Base-by-base conservation (phyloP, 2,113 vertebrate species). In the Hydrolagus affinis region DNA sequence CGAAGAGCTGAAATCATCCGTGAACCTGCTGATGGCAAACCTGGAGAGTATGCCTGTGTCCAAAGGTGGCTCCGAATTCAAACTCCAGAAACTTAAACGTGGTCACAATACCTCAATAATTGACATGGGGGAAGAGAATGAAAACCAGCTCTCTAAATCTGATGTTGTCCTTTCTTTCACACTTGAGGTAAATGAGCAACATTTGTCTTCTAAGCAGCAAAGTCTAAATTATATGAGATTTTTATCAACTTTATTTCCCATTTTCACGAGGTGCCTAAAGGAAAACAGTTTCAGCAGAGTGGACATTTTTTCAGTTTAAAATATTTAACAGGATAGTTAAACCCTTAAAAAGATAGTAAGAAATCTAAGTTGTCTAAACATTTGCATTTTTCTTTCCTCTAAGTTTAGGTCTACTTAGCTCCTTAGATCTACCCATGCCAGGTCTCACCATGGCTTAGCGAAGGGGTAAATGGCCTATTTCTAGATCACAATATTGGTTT, bases 31-130 rank as follows among this genome's bases (percentile, higher is more conserved):
- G 85, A 99, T 99, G 98, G 98, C 97, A 70, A 99, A 99, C 90
- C 87, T 99, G 87, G 98, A 99, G 90, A 99, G 98, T 92, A 99
- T 99, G 98, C 98, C 98, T 0, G 97, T 99, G 85, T 98, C 98
- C 86, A 99, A 99, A 91, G 98, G 98, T 0, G 98, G 97, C 25
- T 93, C 92, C 0, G 98, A 99, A 89, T 99, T 99, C 92, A 99
- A 99, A 89, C 94, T 99, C 69, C 98, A 99, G 91, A 99, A 99
- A 87, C 94, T 99, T 80, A 99, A 98, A 86, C 94, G 98, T 85
- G 97, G 97, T 85, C 97, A 99, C 92, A 99, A 98, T 64, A 94
- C 97, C 11, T 99, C 98, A 62, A 98, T 99, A 89, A 99, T 99
- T 76, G 98, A 99, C 91, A 97, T 99, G 97, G 98, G 98, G 1